A percentile compares a stretch with the other conserved stretches of the same genome.
Evolutionary conservation across 92 coral and sea anemone genomes (phyloP).

Genomic region (Scolanthus callimorphus): DNA sequence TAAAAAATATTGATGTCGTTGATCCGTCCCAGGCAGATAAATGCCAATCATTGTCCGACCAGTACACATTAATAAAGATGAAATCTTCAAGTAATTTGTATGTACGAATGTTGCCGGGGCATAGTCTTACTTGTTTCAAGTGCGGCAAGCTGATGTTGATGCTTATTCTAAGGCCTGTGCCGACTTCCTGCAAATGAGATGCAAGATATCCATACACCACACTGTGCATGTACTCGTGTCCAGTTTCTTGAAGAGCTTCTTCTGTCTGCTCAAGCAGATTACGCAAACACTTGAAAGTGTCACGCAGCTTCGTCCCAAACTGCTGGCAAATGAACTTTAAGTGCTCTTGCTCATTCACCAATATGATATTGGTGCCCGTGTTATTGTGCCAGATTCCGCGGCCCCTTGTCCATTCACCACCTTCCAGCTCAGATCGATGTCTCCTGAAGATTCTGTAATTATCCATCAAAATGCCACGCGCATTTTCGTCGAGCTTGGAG

Average conservation of each 20-base stretch:
- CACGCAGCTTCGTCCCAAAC: constrained; percentile 14
- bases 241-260: constrained; percentile 13
- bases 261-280: constrained; percentile 9
- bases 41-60: too few relatives aligned
- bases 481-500: background rate
- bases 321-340: constrained; percentile 31
- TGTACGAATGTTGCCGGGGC: too few relatives aligned
- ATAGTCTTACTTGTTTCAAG: constrained; percentile 20
- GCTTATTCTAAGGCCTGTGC: constrained; percentile 43
- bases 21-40: too few relatives aligned
- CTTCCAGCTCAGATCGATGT: constrained; percentile 5
- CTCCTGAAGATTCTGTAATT: constrained; percentile 13
- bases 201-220: constrained; percentile 41
- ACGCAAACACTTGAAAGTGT: constrained; percentile 5
- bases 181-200: constrained; percentile 48
- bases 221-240: constrained; percentile 32
- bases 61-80: too few relatives aligned
- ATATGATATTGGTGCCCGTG: constrained; percentile 2
- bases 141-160: constrained; percentile 31
- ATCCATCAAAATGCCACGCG: background rate
- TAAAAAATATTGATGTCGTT: too few relatives aligned
- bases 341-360: constrained; percentile 51
- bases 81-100: too few relatives aligned
- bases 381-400: constrained; percentile 23
- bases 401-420: constrained; percentile 18